phyloP scores from a whole-genome alignment of 2,797 vertebrate species.

The Parotocinclus haroldoi region DNA sequence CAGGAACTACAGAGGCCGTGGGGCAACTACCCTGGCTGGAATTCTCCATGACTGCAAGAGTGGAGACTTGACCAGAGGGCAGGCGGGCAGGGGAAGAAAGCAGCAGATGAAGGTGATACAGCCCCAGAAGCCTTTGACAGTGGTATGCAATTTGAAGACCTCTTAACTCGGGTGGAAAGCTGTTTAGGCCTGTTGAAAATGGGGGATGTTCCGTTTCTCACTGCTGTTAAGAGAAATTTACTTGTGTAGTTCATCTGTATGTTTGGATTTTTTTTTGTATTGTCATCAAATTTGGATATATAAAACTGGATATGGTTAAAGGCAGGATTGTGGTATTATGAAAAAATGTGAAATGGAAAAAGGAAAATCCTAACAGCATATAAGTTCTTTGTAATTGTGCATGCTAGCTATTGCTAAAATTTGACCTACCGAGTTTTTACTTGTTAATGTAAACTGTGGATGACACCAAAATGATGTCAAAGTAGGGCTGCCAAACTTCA shows the following conservation, averaged over 20 bases:
- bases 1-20: conserved; percentile 16
- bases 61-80: conserved; percentile 45
- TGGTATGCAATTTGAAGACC: conserved; percentile 22
- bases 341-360: too few relatives aligned
- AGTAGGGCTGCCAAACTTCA: too few relatives aligned
- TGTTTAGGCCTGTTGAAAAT: conserved; percentile 41
- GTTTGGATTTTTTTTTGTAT: conserved; percentile 30
- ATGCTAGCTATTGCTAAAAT: too few relatives aligned
- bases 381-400: too few relatives aligned
- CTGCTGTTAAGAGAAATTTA: conserved; percentile 37
- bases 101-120: conserved; percentile 50
- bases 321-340: too few relatives aligned
- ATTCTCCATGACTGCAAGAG: conserved; percentile 51
- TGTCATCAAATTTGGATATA: conserved; percentile 23
- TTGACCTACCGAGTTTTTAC: too few relatives aligned
- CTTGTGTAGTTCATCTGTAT: conserved; percentile 36
- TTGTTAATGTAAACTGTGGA: too few relatives aligned
- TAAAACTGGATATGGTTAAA: not conserved
- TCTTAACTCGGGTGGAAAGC: conserved; percentile 23
- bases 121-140: conserved; percentile 50
- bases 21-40: conserved; percentile 44
- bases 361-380: too few relatives aligned
- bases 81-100: conserved; percentile 26
- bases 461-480: too few relatives aligned
- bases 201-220: conserved; percentile 41